Conservation (phyloP, 1,140 invertebrate species). For the Leucophenga varia region DNA sequence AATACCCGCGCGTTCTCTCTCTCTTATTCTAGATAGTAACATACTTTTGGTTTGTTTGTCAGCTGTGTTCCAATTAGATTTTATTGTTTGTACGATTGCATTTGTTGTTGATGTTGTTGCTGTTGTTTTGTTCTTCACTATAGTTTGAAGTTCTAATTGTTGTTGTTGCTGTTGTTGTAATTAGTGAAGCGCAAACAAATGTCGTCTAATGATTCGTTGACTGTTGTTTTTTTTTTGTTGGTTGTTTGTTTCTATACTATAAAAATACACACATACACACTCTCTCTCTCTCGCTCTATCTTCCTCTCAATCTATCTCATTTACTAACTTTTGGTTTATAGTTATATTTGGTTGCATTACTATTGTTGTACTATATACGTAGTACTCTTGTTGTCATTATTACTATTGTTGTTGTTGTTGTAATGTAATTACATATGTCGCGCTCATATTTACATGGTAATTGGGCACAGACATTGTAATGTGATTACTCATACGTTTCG, state of each 20-base stretch:
- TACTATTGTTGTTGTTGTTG: constrained; percentile 13
- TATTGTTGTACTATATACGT: constrained; percentile 12
- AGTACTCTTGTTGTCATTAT: too few relatives aligned
- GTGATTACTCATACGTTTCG: too few relatives aligned
- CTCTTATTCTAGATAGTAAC: too few relatives aligned
- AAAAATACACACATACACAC: constrained; percentile 15
- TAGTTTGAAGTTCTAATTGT: too few relatives aligned
- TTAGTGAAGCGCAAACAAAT: constrained; percentile 49
- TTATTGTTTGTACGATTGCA: constrained; percentile 47
- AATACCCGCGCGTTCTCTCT: too few relatives aligned
- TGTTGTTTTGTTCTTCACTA: constrained; percentile 8
- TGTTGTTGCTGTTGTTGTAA: constrained; percentile 25
- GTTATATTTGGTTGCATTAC: constrained; percentile 9
- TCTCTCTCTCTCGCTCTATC: too few relatives aligned
- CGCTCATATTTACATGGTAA: constrained; percentile 33
- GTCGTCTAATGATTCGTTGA: constrained; percentile 38
- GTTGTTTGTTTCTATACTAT: constrained; percentile 17
- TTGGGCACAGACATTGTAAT: constrained; percentile 27
- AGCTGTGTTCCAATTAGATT: constrained; percentile 37
- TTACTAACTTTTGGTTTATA: too few relatives aligned
- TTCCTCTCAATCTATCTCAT: too few relatives aligned
- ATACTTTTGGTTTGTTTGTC: constrained; percentile 17
- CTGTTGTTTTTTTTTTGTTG: constrained; percentile 8
- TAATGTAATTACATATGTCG: constrained; percentile 35
- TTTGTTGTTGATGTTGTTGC: constrained; percentile 14